Percentiles rank a stretch among this genome's conserved stretches.
Evolutionary conservation across 1,140 invertebrate genomes (phyloP).

Genomic region (Lepidurus packardi): DNA sequence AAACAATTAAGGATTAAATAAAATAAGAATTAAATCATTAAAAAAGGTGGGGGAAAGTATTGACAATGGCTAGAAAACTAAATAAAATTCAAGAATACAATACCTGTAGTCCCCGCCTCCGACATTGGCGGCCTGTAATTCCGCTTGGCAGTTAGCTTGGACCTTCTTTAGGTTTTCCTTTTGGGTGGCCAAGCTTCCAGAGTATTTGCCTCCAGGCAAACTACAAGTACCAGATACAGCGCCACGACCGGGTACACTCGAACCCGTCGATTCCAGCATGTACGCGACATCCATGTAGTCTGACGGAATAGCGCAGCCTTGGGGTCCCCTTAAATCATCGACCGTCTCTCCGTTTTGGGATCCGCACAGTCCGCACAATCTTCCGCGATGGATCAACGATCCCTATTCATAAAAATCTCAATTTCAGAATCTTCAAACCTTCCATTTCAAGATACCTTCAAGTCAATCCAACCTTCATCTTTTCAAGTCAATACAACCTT

Average conservation of each 20-base stretch:
- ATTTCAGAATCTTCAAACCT: too few species aligned
- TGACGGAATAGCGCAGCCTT: slow-evolving; percentile 24
- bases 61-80: too few species aligned
- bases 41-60: not conserved
- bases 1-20: too few species aligned
- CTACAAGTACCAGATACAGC: not conserved
- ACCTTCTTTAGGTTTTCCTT: slow-evolving; percentile 4
- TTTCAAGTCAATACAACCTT: not conserved
- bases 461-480: not conserved
- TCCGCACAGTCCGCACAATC: slow-evolving; percentile 36
- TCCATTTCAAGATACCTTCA: not conserved
- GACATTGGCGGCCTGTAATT: not conserved
- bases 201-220: slow-evolving; percentile 13
- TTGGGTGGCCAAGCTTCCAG: not conserved
- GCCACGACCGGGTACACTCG: not conserved
- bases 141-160: not conserved
- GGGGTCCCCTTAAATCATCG: slow-evolving; percentile 34
- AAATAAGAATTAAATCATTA: not conserved
- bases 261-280: not conserved
- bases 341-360: slow-evolving; percentile 33
- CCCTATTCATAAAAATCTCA: not conserved
- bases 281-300: slow-evolving; percentile 32
- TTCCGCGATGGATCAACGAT: slow-evolving; percentile 32
- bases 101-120: not conserved
- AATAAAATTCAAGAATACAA: too few species aligned